Evolutionary conservation across 2,888 invertebrate species (phyloP).

Genomic region (Brachyopa scutellaris): DNA sequence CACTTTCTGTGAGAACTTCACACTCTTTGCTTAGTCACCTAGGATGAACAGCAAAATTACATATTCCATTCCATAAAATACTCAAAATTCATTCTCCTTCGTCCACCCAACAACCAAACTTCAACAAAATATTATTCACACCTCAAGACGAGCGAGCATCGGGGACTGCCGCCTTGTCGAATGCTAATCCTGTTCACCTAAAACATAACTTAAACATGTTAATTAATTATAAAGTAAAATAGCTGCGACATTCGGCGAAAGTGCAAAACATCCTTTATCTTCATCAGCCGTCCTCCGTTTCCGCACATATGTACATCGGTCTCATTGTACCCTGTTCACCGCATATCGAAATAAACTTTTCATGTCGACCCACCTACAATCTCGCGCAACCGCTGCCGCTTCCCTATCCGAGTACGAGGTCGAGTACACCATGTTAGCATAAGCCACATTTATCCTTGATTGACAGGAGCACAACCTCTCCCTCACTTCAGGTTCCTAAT

Average conservation of each 20-base stretch:
- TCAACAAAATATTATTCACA: neutral
- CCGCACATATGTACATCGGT: neutral
- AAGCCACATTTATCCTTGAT: constrained; percentile 45
- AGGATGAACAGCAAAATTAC: too few relatives aligned
- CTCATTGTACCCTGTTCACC: neutral
- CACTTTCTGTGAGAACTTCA: too few relatives aligned
- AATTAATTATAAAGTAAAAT: constrained; percentile 25
- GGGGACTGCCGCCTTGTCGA: neutral
- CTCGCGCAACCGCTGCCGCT: too few relatives aligned
- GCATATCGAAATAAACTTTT: constrained; percentile 4
- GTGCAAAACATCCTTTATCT: constrained; percentile 14
- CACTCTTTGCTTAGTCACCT: too few relatives aligned
- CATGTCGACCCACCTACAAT: neutral
- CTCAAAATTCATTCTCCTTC: constrained; percentile 16
- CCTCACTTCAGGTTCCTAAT: constrained; percentile 4
- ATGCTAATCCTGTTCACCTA: neutral
- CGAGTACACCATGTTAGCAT: constrained; percentile 12
- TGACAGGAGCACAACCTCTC: constrained; percentile 10
- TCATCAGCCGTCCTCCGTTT: neutral
- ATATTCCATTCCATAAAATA: too few relatives aligned
- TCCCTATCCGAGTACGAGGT: too few relatives aligned
- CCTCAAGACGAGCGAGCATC: neutral
- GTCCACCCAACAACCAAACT: too few relatives aligned
- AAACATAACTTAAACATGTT: constrained; percentile 13
- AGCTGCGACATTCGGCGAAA: constrained; percentile 13